Evolutionary conservation across 2,888 invertebrate genomes (phyloP).

Genomic region (Muschampia plurimacula): DNA sequence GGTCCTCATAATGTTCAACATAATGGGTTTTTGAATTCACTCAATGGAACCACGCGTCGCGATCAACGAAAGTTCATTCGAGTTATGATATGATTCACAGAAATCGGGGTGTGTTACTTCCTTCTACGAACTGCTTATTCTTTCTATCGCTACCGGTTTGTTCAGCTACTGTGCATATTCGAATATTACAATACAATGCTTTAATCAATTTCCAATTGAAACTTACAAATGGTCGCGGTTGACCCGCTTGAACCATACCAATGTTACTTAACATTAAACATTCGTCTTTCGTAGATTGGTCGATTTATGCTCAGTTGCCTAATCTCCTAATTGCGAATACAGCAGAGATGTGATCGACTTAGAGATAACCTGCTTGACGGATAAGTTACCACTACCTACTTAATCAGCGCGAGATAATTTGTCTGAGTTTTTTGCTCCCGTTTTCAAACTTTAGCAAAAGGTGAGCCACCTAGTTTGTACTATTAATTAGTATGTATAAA

Average conservation of each 20-base stretch:
- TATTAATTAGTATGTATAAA: slow-evolving; percentile 30
- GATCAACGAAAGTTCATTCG: slow-evolving; percentile 76
- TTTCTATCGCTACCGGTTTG: slow-evolving; percentile 45
- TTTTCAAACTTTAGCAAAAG: slow-evolving; percentile 35
- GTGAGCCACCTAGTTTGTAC: slow-evolving; percentile 28
- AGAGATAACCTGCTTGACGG: slow-evolving; percentile 46
- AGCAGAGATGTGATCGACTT: slow-evolving; percentile 47
- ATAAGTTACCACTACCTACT: slow-evolving; percentile 45
- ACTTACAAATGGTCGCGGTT: slow-evolving; percentile 45
- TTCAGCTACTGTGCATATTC: slow-evolving; percentile 25
- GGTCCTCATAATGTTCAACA: slow-evolving; percentile 76
- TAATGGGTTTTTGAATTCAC: slow-evolving; percentile 80
- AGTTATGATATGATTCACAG: slow-evolving; percentile 63
- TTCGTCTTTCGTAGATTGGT: slow-evolving; percentile 38
- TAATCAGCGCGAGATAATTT: slow-evolving; percentile 47
- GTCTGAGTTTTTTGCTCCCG: slow-evolving; percentile 44
- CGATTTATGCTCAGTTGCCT: slow-evolving; percentile 41
- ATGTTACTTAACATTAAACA: slow-evolving; percentile 37
- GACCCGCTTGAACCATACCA: slow-evolving; percentile 43
- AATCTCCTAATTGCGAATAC: slow-evolving; percentile 45
- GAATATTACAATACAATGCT: slow-evolving; percentile 42
- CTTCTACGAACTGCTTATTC: slow-evolving; percentile 49
- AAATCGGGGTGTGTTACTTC: slow-evolving; percentile 74
- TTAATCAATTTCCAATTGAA: slow-evolving; percentile 47
- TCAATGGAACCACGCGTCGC: slow-evolving; percentile 74